Conservation (phyloP, 2,797 vertebrate genomes). For the Platyrinchus mystaceus region DNA sequence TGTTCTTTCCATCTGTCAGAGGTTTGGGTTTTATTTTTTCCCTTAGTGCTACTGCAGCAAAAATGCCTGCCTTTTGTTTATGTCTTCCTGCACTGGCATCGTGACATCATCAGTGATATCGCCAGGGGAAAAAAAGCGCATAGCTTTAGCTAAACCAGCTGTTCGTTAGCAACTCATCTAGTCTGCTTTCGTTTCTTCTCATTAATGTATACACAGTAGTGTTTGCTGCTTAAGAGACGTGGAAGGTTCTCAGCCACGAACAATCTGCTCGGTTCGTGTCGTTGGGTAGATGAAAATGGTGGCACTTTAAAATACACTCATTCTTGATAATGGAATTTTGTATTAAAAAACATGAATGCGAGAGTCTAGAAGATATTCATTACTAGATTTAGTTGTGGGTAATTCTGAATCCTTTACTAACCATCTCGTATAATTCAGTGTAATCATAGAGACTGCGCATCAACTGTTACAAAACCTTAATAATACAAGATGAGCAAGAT, state of each 20-base stretch:
- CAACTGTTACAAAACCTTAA: conserved; percentile 18
- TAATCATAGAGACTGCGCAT: neutral
- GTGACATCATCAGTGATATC: conserved; percentile 68
- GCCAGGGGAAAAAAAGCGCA: conserved; percentile 48
- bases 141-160: conserved; percentile 59
- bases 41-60: conserved; percentile 61
- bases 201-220: conserved; percentile 1
- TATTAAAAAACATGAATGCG: neutral
- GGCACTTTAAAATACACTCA: neutral
- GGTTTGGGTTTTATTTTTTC: conserved; percentile 50
- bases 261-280: conserved; percentile 8
- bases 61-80: conserved; percentile 79
- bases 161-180: conserved; percentile 48
- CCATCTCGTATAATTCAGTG: neutral
- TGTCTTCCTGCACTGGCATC: conserved; percentile 63
- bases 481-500: neutral
- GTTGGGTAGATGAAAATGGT: conserved; percentile 44
- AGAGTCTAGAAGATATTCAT: neutral
- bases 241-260: conserved; percentile 14
- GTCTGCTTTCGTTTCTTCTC: conserved; percentile 29
- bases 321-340: neutral
- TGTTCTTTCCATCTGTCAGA: conserved; percentile 60
- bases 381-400: neutral
- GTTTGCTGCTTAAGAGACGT: conserved; percentile 1
- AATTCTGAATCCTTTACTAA: neutral